A percentile compares a stretch with the other conserved stretches of the same genome.
Conservation (phyloP, 2,888 invertebrate genomes). For the Dermolepida albohirtum region DNA sequence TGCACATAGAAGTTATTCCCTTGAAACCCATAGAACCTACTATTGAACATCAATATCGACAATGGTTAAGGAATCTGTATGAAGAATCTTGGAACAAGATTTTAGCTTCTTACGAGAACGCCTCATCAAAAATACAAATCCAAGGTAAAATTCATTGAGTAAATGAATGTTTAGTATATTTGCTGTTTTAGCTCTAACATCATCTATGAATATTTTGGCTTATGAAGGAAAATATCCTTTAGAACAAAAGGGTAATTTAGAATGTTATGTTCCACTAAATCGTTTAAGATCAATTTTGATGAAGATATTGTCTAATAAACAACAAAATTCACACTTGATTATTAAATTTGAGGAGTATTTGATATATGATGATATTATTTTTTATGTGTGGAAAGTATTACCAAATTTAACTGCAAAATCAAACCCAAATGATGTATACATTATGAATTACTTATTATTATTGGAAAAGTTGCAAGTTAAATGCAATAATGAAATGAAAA, state of each 20-base stretch:
- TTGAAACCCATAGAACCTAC: constrained; percentile 70
- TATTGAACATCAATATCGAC: constrained; percentile 73
- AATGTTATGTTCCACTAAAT: constrained; percentile 74
- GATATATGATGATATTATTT: constrained; percentile 80
- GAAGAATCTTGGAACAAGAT: constrained; percentile 73
- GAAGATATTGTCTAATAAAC: constrained; percentile 73
- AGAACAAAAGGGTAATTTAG: constrained; percentile 66
- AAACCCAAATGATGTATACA: constrained; percentile 64
- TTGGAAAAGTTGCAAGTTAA: constrained; percentile 60
- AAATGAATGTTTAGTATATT: not conserved
- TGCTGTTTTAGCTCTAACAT: constrained; percentile 70
- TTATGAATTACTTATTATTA: constrained; percentile 60
- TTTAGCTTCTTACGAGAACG: constrained; percentile 68
- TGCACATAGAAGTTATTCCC: constrained; percentile 72
- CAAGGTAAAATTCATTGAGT: constrained; percentile 57
- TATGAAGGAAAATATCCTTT: constrained; percentile 79
- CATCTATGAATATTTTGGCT: constrained; percentile 79
- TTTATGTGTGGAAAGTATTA: constrained; percentile 75
- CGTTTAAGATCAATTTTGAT: constrained; percentile 77
- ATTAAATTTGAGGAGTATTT: constrained; percentile 80
- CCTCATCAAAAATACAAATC: constrained; percentile 59
- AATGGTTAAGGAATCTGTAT: constrained; percentile 79
- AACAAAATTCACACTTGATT: constrained; percentile 72
- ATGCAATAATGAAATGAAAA: constrained; percentile 54
- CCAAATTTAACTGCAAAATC: constrained; percentile 70